phyloP scores from a whole-genome alignment of 2,888 invertebrate genomes.

The Microplitis manilae region DNA sequence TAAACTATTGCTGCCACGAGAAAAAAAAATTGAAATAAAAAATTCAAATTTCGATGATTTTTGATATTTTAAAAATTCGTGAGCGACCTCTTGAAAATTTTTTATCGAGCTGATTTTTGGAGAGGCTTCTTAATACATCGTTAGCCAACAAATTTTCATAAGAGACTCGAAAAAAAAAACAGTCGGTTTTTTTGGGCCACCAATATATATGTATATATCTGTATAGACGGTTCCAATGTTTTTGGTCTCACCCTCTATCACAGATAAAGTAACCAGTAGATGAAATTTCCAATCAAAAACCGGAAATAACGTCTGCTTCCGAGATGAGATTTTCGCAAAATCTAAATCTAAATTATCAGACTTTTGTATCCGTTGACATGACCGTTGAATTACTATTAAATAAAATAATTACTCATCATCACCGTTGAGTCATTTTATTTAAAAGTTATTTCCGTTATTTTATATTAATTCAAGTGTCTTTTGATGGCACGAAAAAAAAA shows the following conservation, averaged over 20 bases:
- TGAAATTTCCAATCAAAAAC: conserved; percentile 60
- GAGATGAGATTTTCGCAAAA: conserved; percentile 60
- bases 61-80: no score
- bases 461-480: conserved; percentile 39
- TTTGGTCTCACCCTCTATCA: not conserved
- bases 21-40: no score
- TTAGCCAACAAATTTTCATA: no score
- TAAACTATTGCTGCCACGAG: no score
- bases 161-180: no score
- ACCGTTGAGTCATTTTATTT: not conserved
- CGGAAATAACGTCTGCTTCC: conserved; percentile 63
- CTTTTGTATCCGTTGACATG: conserved; percentile 13
- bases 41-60: no score
- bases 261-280: not conserved
- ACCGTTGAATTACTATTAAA: not conserved
- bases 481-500: not conserved
- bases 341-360: conserved; percentile 36
- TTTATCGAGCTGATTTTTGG: no score
- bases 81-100: no score
- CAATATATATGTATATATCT: not conserved
- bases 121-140: no score
- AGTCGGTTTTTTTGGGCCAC: no score
- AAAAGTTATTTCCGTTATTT: conserved; percentile 25
- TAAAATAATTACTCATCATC: not conserved
- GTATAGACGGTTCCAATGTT: not conserved